Evolutionary conservation across 2,797 vertebrate species (phyloP).

Genomic region (Novumbra hubbsi): DNA sequence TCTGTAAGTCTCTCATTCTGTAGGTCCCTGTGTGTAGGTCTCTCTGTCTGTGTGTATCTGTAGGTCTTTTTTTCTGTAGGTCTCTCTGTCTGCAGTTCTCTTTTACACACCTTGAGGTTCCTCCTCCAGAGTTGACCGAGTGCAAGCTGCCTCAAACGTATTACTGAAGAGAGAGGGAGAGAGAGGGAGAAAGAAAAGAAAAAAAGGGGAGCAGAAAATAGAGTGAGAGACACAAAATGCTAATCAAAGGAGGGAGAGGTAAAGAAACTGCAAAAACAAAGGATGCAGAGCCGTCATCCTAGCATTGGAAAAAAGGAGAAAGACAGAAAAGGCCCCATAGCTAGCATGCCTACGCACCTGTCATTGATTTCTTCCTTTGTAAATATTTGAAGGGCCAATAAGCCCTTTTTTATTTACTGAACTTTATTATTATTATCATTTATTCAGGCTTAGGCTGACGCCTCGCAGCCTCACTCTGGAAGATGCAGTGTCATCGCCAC

Average conservation of each 20-base stretch:
- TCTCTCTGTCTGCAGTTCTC: background rate
- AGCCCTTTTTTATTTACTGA: background rate
- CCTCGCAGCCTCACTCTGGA: background rate
- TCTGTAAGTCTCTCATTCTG: background rate
- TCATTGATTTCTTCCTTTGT: background rate
- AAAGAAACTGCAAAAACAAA: background rate
- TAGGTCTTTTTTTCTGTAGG: background rate
- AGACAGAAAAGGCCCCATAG: background rate
- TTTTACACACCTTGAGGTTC: background rate
- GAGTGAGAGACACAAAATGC: background rate
- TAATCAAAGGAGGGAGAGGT: background rate
- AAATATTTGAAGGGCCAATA: conserved; percentile 10
- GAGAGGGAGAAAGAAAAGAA: background rate
- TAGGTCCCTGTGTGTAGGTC: background rate
- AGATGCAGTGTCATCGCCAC: background rate
- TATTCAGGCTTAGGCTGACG: background rate
- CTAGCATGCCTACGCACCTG: background rate
- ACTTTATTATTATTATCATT: no score
- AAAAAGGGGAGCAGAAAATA: background rate
- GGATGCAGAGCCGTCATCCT: no score
- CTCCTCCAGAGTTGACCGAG: no score
- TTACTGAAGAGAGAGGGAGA: background rate
- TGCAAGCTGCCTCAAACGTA: background rate
- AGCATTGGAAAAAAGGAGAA: background rate
- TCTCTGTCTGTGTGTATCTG: background rate